Conservation (phyloP, 2,797 vertebrate species). For the Furcifer pardalis region DNA sequence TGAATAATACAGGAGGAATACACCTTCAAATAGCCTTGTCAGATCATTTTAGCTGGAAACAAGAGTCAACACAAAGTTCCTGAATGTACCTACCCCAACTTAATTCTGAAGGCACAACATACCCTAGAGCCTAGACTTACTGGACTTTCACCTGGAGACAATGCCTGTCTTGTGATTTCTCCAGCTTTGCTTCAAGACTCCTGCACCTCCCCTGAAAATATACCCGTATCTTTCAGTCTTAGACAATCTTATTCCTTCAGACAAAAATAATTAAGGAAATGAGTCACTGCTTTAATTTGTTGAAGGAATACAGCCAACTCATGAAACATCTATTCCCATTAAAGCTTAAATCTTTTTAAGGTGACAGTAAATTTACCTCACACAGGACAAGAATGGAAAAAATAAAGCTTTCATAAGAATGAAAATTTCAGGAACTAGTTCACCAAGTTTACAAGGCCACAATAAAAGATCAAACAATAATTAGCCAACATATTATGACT, state of each 20-base stretch:
- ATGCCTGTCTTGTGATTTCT: slow-evolving; percentile 3
- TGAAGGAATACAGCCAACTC: background rate
- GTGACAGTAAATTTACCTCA: background rate
- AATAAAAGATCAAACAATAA: slow-evolving; percentile 51
- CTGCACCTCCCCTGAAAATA: background rate
- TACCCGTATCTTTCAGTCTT: slow-evolving; percentile 7
- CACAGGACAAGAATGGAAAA: background rate
- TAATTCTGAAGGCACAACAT: background rate
- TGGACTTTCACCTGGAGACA: background rate
- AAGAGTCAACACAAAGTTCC: background rate
- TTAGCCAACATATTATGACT: slow-evolving; percentile 68
- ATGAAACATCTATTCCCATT: slow-evolving; percentile 6
- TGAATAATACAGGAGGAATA: background rate
- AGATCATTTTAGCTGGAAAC: background rate
- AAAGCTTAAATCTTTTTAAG: slow-evolving; percentile 14
- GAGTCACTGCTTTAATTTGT: slow-evolving; percentile 18
- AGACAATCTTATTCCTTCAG: background rate
- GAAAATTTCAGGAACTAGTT: slow-evolving; percentile 35
- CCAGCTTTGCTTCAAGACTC: slow-evolving; percentile 20
- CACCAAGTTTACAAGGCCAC: slow-evolving; percentile 53
- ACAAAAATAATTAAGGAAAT: slow-evolving; percentile 33
- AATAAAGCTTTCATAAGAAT: slow-evolving; percentile 21
- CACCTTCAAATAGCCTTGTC: background rate
- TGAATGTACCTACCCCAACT: background rate
- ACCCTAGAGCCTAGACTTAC: background rate